Base-by-base conservation (phyloP, 2,888 invertebrate genomes). In the Halictus ligatus region DNA sequence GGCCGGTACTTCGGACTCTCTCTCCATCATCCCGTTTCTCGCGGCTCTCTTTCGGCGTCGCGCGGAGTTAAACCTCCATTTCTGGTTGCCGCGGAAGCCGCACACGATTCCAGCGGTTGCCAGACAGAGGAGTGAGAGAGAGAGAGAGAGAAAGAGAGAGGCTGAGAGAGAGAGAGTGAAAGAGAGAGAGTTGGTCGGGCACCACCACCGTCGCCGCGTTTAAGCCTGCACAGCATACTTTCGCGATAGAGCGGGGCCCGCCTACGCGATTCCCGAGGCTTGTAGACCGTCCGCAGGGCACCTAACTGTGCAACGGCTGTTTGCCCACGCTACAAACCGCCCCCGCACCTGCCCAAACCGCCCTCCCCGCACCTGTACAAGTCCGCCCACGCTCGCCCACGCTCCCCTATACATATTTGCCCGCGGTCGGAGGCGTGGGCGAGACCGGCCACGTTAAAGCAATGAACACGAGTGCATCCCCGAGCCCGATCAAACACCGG, bases 361-460 rank as follows among this genome's bases (percentile, higher is more conserved):
- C 21, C 50, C 4, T n/a, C 50, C 21, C 21, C 29, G 13, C 25
- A 15, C 10, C 54, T 54, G 8, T 54, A 10, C 54, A 21, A 54
- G 54, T 54, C 60, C 25, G 18, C 48, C 29, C 50, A 18, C 71
- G 6, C 35, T 29, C 75, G 18, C 40, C 40, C 50, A 18, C 71
- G 6, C 29, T 35, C 64, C 58, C 72, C 72, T 76, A 69, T 74
- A 87, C 89, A 80, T 88, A 84, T 89, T 88, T 86, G 88, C 80
- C 67, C 80, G 89, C 71, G 84, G 86, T 88, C 84, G 83, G 75
- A 80, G 83, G 83, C 78, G 78, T 83, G 80, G 81, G 75, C 71
- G 76, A 77, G 60, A 60, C 75, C 73, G 84, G 88, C 79, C 78
- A 72, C 75, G 84, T 73, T 84, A 81, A 87, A 80, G 86, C 86